Evolutionary conservation across 37 sponge, comb jelly and placozoan species (phyloP).

Genomic region (Haliclona indistincta): DNA sequence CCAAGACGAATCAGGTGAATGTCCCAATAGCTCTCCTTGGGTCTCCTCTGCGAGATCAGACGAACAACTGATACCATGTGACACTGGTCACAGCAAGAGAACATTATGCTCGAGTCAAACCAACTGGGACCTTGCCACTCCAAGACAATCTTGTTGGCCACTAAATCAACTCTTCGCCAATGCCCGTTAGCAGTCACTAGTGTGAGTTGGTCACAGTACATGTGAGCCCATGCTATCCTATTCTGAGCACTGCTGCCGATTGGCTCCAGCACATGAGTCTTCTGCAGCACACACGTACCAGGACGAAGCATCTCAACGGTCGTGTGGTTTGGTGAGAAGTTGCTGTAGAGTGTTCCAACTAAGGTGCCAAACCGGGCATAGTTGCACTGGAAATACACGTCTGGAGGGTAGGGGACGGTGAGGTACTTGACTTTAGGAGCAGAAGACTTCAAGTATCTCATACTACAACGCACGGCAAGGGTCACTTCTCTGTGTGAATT

Average conservation of each 20-base stretch:
- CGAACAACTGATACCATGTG: conserved; percentile 8
- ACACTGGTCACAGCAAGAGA: conserved; percentile 39
- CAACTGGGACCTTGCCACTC: conserved; percentile 14
- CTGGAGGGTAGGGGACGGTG: conserved; percentile 14
- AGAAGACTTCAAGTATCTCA: neutral
- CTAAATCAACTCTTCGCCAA: conserved; percentile 30
- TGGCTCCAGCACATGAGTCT: neutral
- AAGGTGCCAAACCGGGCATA: conserved; percentile 4
- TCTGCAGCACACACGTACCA: neutral
- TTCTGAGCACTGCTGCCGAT: conserved; percentile 1
- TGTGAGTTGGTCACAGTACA: neutral
- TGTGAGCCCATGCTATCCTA: conserved; percentile 23
- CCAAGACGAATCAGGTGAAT: neutral
- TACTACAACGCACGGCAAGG: conserved; percentile 7
- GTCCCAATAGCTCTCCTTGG: conserved; percentile 32
- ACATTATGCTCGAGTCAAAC: conserved; percentile 19
- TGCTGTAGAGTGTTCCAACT: conserved; percentile 32
- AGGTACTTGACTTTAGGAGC: neutral
- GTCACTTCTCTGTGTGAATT: neutral
- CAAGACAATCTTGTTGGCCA: neutral
- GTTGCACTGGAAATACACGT: conserved; percentile 32
- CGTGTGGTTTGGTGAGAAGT: conserved; percentile 37
- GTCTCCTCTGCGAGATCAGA: conserved; percentile 1
- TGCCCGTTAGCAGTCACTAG: conserved; percentile 44
- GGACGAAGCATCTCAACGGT: conserved; percentile 4